These are phyloP conservation scores for Clarias gariepinus DNA, from an alignment of 2,113 vertebrate species.

Conservation along the genomic window DNA sequence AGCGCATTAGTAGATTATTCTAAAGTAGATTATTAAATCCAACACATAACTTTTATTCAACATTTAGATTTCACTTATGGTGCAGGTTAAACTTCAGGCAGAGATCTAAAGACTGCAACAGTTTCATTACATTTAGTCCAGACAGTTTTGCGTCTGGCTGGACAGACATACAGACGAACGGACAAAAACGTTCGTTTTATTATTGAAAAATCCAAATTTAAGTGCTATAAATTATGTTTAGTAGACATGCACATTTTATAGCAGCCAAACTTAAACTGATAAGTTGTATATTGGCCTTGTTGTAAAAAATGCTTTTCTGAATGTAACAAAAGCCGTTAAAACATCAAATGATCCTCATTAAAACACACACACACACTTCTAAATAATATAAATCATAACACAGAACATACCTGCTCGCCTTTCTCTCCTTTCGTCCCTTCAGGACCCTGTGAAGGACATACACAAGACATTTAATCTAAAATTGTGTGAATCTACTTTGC, in stretches of 20 bases:
- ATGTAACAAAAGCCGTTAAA: background rate
- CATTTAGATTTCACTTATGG: no score
- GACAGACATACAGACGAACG: no score
- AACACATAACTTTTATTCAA: no score
- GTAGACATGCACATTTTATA: background rate
- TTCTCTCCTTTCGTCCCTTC: slow-evolving; percentile 78
- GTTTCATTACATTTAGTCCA: no score
- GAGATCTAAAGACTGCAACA: no score
- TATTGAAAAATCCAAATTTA: background rate
- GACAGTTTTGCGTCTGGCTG: no score
- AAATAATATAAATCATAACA: slow-evolving; percentile 13
- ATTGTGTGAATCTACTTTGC: background rate
- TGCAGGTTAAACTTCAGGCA: no score
- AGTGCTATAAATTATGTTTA: background rate
- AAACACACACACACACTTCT: slow-evolving; percentile 3
- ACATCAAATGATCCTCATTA: background rate
- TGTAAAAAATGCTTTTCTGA: background rate
- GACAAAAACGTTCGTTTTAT: no score
- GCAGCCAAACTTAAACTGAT: background rate
- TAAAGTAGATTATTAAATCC: no score
- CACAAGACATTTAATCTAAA: background rate
- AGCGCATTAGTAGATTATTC: no score
- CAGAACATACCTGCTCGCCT: slow-evolving; percentile 76
- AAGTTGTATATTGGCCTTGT: background rate
- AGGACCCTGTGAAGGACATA: slow-evolving; percentile 67